Base-by-base conservation (phyloP, 2,888 invertebrate genomes). In the Chrysodeixis includens region DNA sequence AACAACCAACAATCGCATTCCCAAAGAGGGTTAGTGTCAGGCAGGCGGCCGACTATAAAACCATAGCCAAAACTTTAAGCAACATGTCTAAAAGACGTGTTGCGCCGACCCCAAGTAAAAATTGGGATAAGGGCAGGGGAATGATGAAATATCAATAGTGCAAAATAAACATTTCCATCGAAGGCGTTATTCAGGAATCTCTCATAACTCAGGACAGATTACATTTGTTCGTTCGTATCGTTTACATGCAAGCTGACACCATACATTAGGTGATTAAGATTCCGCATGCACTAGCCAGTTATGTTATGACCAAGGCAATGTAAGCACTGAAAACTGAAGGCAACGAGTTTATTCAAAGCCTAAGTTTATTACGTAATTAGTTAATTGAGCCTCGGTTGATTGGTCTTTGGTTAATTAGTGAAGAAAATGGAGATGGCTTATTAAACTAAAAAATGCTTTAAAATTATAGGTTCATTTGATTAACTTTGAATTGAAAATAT, bases 231-330 rank as follows among this genome's bases (percentile, higher is more conserved):
- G 60, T 26, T 6, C 3, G 26, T 51, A 66, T 67, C 62, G 53
- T 35, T 49, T 55, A 56, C 65, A 69, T 70, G 56, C 72, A 70
- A 78, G 76, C 68, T 78, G 65, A 56, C 66, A 68, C 67, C 62
- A 40, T 56, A 62, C 63, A 64, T 79, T 71, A 71, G 60, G 60
- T 76, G 68, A 78, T 78, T 79, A 69, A 67, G 35, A 79, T 78
- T 76, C 79, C 30, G 55, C 30, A 53, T 59, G 61, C 65, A 30
- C 56, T 12, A 54, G 63, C 74, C 73, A 67, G 73, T 76, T 67
- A 52, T 67, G 64, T 55, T 66, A 68, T 66, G 44, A 55, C 56
- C 57, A 8, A 55, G 35, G 52, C 71, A 65, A 76, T 78, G 66
- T 64, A 67, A 69, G n/a, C n/a, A 7, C n/a, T n/a, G n/a, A 40